Evolutionary conservation across 2,797 vertebrate genomes (phyloP), one percentile per base, ranked within the genome.

Genomic region (Mionectes olivaceus): DNA sequence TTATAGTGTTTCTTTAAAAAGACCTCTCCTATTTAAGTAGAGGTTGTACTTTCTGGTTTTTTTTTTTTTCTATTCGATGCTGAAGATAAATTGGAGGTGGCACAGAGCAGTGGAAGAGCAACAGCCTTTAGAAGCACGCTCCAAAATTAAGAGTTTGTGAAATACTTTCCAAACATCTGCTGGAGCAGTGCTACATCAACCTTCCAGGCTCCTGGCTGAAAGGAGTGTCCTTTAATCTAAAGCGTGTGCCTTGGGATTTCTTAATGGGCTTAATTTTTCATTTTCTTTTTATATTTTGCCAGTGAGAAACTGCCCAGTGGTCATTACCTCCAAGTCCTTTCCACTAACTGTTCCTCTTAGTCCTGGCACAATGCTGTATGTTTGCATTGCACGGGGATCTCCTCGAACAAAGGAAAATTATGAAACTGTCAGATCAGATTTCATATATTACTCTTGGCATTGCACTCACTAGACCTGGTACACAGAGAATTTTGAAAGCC

Each of bases 131-230:
- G 87, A 94, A 87, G 68, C 64, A 89, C 18, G 87, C 76, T 91
- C 79, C 73, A 96, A 94, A 95, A 91, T 65, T 0, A 90, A 91
- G 67, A 83, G 55, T 90, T 93, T 73, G 67, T 71, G 92, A 68
- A 87, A 88, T 91, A 69, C 25, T 68, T 83, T 87, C 90, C 85
- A 73, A 76, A 97, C 95, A 94, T 93, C 87, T 96, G 89, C 65
- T 41, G 50, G 94, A 94, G 30, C 24, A 77, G 47, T 56, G 37
- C 70, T 92, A 32, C 39, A 93, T 92, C 78, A 95, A 13, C 57
- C 77, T 96, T 93, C 94, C 92, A 92, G 50, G 33, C 1, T 30
- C 61, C 52, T 61, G 41, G 56, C 67, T 83, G 83, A 79, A 91
- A 70, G 61, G 74, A 83, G 41, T 8, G 3, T 74, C 69, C 90